A percentile compares a stretch with the other conserved stretches of the same genome.
These are phyloP conservation scores for Botia almorhae DNA, from an alignment of 2,797 vertebrate species.

Conservation along the genomic window DNA sequence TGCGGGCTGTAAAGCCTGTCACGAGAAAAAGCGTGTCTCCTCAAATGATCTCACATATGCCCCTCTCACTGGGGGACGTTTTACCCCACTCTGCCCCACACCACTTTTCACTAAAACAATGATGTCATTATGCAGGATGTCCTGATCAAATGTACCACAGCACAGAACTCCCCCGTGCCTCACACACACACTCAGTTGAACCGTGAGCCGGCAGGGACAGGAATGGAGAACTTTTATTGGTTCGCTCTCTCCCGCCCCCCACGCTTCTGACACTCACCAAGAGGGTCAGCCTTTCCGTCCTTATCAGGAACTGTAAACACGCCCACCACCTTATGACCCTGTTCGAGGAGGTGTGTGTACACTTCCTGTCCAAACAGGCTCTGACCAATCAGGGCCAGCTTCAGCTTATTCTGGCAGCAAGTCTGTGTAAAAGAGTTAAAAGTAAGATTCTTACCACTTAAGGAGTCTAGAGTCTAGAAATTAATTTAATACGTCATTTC, in stretches of 20 bases:
- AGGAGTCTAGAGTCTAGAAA: too few species aligned
- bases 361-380: slow-evolving; percentile 98
- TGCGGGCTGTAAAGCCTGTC: too few species aligned
- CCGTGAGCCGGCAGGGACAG: neutral
- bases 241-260: slow-evolving; percentile 12
- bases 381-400: slow-evolving; percentile 96
- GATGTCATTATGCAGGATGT: slow-evolving; percentile 16
- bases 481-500: too few species aligned
- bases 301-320: slow-evolving; percentile 98
- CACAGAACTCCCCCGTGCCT: slow-evolving; percentile 1
- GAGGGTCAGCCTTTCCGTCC: slow-evolving; percentile 94
- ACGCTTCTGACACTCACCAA: slow-evolving; percentile 82
- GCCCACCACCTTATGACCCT: slow-evolving; percentile 93
- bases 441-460: too few species aligned
- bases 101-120: slow-evolving; percentile 32
- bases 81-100: slow-evolving; percentile 26
- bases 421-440: slow-evolving; percentile 72
- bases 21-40: neutral
- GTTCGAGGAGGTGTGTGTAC: slow-evolving; percentile 87
- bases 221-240: neutral
- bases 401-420: slow-evolving; percentile 89
- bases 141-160: slow-evolving; percentile 17
- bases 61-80: neutral
- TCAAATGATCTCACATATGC: neutral
- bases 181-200: neutral